phyloP scores from a whole-genome alignment of 1,140 invertebrate genomes.

The Papilio aristodemus region DNA sequence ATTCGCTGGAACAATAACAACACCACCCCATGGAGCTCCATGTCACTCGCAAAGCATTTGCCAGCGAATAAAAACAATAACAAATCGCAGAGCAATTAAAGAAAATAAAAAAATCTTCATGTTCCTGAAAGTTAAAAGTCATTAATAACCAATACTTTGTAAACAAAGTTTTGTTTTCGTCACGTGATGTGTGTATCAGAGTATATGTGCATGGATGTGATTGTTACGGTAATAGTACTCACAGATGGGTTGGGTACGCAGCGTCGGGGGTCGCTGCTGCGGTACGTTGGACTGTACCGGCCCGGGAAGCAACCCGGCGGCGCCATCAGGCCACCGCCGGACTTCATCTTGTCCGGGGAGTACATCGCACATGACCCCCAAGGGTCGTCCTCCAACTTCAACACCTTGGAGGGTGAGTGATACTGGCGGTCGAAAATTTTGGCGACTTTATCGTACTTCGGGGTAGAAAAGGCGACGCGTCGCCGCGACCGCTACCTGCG shows the following conservation, averaged over 20 bases:
- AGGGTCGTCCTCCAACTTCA: slow-evolving; percentile 80
- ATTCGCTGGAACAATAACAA: slow-evolving; percentile 41
- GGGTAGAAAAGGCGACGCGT: slow-evolving; percentile 64
- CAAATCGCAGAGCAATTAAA: slow-evolving; percentile 50
- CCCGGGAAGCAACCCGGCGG: slow-evolving; percentile 78
- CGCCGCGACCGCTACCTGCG: slow-evolving; percentile 65
- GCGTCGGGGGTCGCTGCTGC: slow-evolving; percentile 71
- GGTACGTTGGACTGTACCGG: slow-evolving; percentile 78
- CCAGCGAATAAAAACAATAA: slow-evolving; percentile 42
- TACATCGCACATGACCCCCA: slow-evolving; percentile 81
- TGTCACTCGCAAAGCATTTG: slow-evolving; percentile 51
- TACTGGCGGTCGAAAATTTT: slow-evolving; percentile 81
- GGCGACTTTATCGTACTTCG: slow-evolving; percentile 73
- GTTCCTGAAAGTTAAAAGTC: slow-evolving; percentile 33
- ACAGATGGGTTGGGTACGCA: slow-evolving; percentile 79
- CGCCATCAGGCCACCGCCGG: slow-evolving; percentile 77
- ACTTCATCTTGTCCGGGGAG: slow-evolving; percentile 80
- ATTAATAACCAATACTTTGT: slow-evolving; percentile 2
- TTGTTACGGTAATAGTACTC: slow-evolving; percentile 51
- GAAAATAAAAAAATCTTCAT: slow-evolving; percentile 32
- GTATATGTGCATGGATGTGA: not conserved
- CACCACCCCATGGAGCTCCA: slow-evolving; percentile 54
- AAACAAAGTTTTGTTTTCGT: slow-evolving; percentile 12
- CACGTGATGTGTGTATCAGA: not conserved
- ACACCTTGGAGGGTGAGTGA: slow-evolving; percentile 80